A percentile compares a stretch with the other conserved stretches of the same genome.
Evolutionary conservation across 2,888 invertebrate genomes (phyloP).

Genomic region (Dolichomitus sp.): DNA sequence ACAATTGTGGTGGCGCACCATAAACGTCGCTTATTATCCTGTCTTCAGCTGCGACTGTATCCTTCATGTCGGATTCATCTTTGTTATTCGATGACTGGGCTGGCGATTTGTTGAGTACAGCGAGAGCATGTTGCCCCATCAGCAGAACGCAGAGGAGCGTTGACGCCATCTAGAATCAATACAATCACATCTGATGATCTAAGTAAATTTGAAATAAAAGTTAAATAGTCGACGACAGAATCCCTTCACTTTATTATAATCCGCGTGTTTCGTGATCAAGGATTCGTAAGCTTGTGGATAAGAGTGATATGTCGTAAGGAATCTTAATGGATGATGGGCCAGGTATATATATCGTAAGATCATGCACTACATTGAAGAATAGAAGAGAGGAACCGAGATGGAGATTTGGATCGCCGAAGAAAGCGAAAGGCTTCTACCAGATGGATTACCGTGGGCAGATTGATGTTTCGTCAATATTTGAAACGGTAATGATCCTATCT

Average conservation of each 20-base stretch:
- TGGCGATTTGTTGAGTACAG: slow-evolving; percentile 80
- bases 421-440: slow-evolving; percentile 50
- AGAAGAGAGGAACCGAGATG: slow-evolving; percentile 31
- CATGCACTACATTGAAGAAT: slow-evolving; percentile 3
- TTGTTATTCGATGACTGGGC: slow-evolving; percentile 70
- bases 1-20: slow-evolving; percentile 76
- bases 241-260: slow-evolving; percentile 52
- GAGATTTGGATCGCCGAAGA: slow-evolving; percentile 40
- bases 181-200: slow-evolving; percentile 48
- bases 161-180: slow-evolving; percentile 79
- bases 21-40: slow-evolving; percentile 82
- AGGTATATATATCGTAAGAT: slow-evolving; percentile 9
- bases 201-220: neutral
- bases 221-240: slow-evolving; percentile 8
- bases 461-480: slow-evolving; percentile 38
- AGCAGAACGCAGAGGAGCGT: slow-evolving; percentile 77
- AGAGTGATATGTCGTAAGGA: slow-evolving; percentile 42
- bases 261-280: slow-evolving; percentile 17
- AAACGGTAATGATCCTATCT: slow-evolving; percentile 23
- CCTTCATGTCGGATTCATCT: slow-evolving; percentile 68
- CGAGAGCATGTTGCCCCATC: slow-evolving; percentile 74
- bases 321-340: slow-evolving; percentile 51
- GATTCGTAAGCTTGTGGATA: slow-evolving; percentile 21
- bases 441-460: neutral
- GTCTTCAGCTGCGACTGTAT: slow-evolving; percentile 77